Evolutionary conservation across 35 echinoderm and acorn worm species (phyloP), one percentile per base, ranked within the genome.

Genomic region (Stichopus chloronotus): DNA sequence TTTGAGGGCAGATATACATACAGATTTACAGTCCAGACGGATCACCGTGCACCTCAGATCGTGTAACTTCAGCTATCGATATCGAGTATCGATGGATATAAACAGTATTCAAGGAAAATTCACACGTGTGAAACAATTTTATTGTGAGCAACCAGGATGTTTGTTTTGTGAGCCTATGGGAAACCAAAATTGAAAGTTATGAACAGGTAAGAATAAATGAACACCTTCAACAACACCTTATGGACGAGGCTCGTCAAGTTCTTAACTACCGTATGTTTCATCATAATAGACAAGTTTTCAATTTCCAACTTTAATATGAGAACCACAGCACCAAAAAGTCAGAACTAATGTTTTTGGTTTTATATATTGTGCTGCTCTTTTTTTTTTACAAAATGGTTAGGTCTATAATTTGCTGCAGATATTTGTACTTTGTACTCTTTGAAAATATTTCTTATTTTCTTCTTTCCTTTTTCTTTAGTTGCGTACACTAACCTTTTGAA

Each of bases 31-130:
- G 21, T 80, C 78, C 22, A 80, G 78, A n/a, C n/a, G n/a, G 78
- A 80, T 80, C 21, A 21, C 30, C 30, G 30, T 5, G 6, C 78
- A 80, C 52, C 12, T 21, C 52, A 53, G 22, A 80, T 30, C 78
- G 78, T 17, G 12, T 12, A 80, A 53, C 78, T 80, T 80, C 78
- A 80, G 22, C 78, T 80, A 80, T 80, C 16, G 12, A 5, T 80
- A 80, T 80, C 8, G 8, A 9, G 78, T 80, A 24, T 80, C 78
- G 16, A n/a, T 20, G 52, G 22, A 80, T 80, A 53, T 80, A 5
- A 80, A 20, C 78, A 80, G 78, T 80, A 80, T 80, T 53, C 78
- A 80, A 80, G 16, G 78, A 80, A 53, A 80, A 5, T 80, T 80
- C 78, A 80, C 78, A 80, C 22, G 19, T 80, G 4, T 80, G 78